These are phyloP conservation scores for Apodemus speciosus DNA, from an alignment of 2,113 vertebrate genomes.

Conservation along the genomic window DNA sequence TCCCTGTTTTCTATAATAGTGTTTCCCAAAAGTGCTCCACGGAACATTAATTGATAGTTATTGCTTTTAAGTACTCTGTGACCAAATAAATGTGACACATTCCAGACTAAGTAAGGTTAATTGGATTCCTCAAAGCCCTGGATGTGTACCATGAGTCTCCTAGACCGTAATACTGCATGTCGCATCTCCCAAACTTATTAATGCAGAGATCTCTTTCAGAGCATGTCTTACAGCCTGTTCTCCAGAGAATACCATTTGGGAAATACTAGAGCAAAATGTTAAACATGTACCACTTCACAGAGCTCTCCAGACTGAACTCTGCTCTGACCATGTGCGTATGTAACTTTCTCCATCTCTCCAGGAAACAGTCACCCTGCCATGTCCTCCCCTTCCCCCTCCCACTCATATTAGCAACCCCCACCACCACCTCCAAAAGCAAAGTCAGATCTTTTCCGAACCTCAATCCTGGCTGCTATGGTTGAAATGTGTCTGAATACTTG, in stretches of 20 bases:
- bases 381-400: not conserved
- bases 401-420: not conserved
- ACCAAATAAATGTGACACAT: conserved; percentile 50
- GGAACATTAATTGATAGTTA: conserved; percentile 55
- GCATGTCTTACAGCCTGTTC: not conserved
- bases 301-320: not conserved
- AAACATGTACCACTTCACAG: not conserved
- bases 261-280: not conserved
- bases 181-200: not conserved
- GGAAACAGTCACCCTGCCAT: not conserved
- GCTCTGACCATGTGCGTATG: not conserved
- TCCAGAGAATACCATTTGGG: not conserved
- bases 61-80: not conserved
- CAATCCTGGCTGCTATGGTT: not conserved
- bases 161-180: not conserved
- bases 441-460: not conserved
- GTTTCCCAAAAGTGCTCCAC: conserved; percentile 21
- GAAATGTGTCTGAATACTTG: not conserved
- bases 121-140: conserved; percentile 8
- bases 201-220: conserved; percentile 28
- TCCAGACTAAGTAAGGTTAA: conserved; percentile 44
- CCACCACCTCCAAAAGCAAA: not conserved
- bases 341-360: not conserved
- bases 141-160: not conserved
- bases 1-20: conserved; percentile 32